A percentile compares a stretch with the other conserved stretches of the same genome.
These are phyloP conservation scores for Limenitis camilla DNA, from an alignment of 2,888 invertebrate species.

Conservation along the genomic window DNA sequence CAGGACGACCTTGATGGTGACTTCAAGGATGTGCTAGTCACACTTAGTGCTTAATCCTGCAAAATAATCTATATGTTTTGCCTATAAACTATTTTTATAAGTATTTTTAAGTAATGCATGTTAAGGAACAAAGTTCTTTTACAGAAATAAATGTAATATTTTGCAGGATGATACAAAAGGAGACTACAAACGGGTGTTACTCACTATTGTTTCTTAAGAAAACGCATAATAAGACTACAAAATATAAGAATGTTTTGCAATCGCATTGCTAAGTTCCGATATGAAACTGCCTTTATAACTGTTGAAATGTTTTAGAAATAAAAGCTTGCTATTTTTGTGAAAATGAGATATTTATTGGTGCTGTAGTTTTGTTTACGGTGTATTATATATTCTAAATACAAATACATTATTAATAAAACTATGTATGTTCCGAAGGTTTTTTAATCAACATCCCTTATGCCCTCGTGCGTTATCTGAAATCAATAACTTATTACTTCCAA, in stretches of 20 bases:
- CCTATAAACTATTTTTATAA: constrained; percentile 37
- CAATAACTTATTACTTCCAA: constrained; percentile 1
- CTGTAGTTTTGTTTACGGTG: constrained; percentile 70
- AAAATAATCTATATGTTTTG: constrained; percentile 38
- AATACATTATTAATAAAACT: constrained; percentile 63
- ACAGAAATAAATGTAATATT: constrained; percentile 57
- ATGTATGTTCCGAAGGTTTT: constrained; percentile 57
- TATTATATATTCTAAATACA: constrained; percentile 36
- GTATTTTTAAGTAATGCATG: constrained; percentile 39
- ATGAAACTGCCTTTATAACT: constrained; percentile 66
- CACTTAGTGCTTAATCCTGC: constrained; percentile 71
- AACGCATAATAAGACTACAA: constrained; percentile 49
- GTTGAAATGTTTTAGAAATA: constrained; percentile 53
- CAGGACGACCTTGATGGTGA: constrained; percentile 82
- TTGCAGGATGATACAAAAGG: constrained; percentile 82
- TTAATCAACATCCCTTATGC: constrained; percentile 59
- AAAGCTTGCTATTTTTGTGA: constrained; percentile 71
- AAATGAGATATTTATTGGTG: constrained; percentile 73
- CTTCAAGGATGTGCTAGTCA: constrained; percentile 78
- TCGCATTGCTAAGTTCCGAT: constrained; percentile 40
- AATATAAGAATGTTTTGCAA: constrained; percentile 32
- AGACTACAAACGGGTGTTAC: constrained; percentile 80
- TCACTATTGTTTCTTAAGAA: constrained; percentile 68
- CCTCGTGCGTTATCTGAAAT: constrained; percentile 68
- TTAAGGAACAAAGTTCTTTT: constrained; percentile 26